Base-by-base conservation (phyloP, 2,888 invertebrate species). In the Helleia helle region DNA sequence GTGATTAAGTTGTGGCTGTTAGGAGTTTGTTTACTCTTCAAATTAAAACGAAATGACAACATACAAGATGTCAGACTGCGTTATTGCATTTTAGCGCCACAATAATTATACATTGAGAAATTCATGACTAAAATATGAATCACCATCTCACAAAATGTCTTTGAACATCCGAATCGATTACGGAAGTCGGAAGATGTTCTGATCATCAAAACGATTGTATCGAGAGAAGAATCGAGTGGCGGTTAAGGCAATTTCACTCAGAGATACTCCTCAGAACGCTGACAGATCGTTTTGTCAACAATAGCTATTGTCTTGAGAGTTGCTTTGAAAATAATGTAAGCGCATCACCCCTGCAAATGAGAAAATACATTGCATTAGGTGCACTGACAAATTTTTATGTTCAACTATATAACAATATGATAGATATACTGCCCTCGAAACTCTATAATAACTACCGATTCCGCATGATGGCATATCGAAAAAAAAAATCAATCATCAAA, bases 281-380 rank as follows among this genome's bases (percentile, higher is more conserved):
- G 74, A 75, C 65, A 55, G 48, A 47, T 52, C 55, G 61, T 56
- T 64, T 63, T 61, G 66, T 68, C 68, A 73, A 80, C 79, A 80
- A 79, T 71, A 58, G 60, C 64, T 64, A 80, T 80, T 80, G 79
- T 80, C 59, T 67, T 52, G 44, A 39, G 11, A 41, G 45, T 74
- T 31, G 24, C 70, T 76, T 76, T 77, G 71, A 69, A 74, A 77
- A 77, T 68, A 76, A 59, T 59, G 54, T 58, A 59, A 36, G 36
- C 71, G 62, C 69, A 43, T 41, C 64, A 55, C 49, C 51, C 44
- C 55, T 18, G 18, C 17, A 31, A 31, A 31, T n/a, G 31, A 18
- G 31, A 17, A 15, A 31, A 31, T 15, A 31, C 31, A 22, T n/a
- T n/a, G n/a, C n/a, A n/a, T n/a, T 14, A 14, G 8, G 28, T 4